phyloP scores from a whole-genome alignment of 2,113 vertebrate genomes.

The Vombatus ursinus region DNA sequence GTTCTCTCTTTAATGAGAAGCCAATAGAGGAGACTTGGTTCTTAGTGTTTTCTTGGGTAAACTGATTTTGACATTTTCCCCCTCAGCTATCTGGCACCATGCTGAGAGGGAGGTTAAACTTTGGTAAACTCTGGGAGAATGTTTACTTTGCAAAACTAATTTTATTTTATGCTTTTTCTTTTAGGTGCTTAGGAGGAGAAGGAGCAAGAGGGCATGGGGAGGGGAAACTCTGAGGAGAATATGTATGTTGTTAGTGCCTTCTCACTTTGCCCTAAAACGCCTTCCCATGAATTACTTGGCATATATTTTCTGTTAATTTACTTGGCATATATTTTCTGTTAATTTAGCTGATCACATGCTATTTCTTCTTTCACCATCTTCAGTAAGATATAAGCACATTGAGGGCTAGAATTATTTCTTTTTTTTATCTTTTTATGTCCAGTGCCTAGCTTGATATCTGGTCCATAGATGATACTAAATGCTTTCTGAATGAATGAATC shows the following conservation, averaged over 20 bases:
- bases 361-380: background rate
- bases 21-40: background rate
- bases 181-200: constrained; percentile 25
- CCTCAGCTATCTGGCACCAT: background rate
- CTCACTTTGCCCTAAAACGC: background rate
- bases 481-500: background rate
- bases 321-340: background rate
- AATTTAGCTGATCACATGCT: background rate
- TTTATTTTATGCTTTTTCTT: constrained; percentile 16
- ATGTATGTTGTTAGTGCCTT: background rate
- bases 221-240: background rate
- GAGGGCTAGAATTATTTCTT: background rate
- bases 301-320: background rate
- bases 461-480: background rate
- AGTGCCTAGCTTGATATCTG: background rate
- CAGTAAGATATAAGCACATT: background rate
- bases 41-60: background rate
- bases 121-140: background rate
- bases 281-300: background rate
- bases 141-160: background rate
- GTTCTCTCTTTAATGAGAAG: constrained; percentile 5
- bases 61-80: background rate
- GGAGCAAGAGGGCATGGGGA: constrained; percentile 1
- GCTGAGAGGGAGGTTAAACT: background rate
- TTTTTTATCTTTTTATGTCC: background rate